Evolutionary conservation across 1,140 invertebrate genomes (phyloP), one percentile per base, ranked within the genome.

Genomic region (Odontomachus brunneus): DNA sequence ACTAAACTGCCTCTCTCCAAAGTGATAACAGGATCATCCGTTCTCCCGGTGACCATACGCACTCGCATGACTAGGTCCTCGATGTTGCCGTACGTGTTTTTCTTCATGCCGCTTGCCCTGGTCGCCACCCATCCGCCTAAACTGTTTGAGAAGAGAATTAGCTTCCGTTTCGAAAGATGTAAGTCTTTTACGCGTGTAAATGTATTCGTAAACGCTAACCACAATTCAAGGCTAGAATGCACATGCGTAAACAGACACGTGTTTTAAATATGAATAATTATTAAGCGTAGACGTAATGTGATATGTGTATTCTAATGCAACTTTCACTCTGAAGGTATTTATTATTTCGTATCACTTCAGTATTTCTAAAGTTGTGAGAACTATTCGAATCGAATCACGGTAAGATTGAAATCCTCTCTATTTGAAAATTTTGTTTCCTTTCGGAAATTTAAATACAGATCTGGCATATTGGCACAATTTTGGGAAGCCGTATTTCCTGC

Each of bases 71-170:
- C 93, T 26, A 99, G 93, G 92, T 99, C 98, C 94, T 99, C 98
- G 74, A 99, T 99, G 91, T 99, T 99, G 0, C 99, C 99, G 90
- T 99, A 99, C 0, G 97, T 96, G 92, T 99, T 99, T 94, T 99
- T 99, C 94, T 99, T 99, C 99, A 99, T 99, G 14, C 99, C 99
- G 26, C 98, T 99, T 0, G 99, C 99, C 87, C 99, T 94, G 0
- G 99, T 99, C 0, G 99, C 98, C 14, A 99, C 98, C 99, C 99
- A 99, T n/a, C 99, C 99, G 15, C 99, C 99, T 11, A 99, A 94
- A 85, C 98, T 99, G 87, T 78, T 90, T 14, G 22, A 63, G 5
- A 29, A 12, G 19, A 59, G 9, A 33, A 14, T 38, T 57, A 71
- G 44, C 69, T 62, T 62, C 38, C 38, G 44, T 75, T 63, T 75